Percentiles rank a stretch among this genome's conserved stretches.
Evolutionary conservation across 2,888 invertebrate species (phyloP).

Genomic region (Arenicola marina): DNA sequence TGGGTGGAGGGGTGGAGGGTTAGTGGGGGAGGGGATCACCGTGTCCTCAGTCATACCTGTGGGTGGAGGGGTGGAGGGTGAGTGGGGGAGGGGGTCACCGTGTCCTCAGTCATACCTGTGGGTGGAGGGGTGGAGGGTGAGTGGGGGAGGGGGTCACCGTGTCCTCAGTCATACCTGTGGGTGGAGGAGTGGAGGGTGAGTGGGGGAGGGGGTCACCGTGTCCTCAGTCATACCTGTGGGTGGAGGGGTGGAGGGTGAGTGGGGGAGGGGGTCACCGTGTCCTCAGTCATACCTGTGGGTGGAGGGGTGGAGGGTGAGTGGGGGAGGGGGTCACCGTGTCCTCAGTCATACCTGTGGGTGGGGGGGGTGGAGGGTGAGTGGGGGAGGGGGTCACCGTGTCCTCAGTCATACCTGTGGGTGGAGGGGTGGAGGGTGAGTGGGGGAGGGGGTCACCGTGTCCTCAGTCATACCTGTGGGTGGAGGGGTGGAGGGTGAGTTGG

Average conservation of each 20-base stretch:
- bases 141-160: constrained; percentile 79
- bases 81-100: no score
- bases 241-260: no score
- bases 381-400: constrained; percentile 82
- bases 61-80: constrained; percentile 4
- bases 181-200: no score
- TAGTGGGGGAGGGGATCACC: no score
- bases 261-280: constrained; percentile 80
- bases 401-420: constrained; percentile 65
- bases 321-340: constrained; percentile 82
- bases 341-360: constrained; percentile 65
- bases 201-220: constrained; percentile 77
- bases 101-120: constrained; percentile 71
- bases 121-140: constrained; percentile 6
- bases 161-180: constrained; percentile 70
- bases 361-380: no score
- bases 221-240: constrained; percentile 70
- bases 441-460: constrained; percentile 80
- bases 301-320: no score
- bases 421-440: no score
- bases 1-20: constrained; percentile 4
- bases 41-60: constrained; percentile 72
- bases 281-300: constrained; percentile 68
- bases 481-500: no score
- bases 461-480: constrained; percentile 65